A percentile compares a stretch with the other conserved stretches of the same genome.
These are phyloP conservation scores for Dasypus novemcinctus DNA, from an alignment of 2,113 vertebrate genomes.

Conservation along the genomic window DNA sequence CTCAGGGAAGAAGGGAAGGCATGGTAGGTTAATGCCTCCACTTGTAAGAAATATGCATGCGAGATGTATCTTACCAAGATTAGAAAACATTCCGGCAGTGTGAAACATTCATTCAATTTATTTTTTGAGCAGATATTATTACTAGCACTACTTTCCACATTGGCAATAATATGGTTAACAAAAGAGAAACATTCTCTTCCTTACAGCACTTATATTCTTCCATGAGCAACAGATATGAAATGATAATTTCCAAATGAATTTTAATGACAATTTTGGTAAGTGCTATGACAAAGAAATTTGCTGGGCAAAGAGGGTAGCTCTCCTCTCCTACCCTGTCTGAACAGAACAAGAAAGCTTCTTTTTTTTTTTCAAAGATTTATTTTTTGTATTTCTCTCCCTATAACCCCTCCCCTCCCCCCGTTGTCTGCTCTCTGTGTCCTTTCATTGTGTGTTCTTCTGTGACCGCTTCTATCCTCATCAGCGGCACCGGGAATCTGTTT, in stretches of 20 bases:
- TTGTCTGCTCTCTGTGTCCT: too few relatives aligned
- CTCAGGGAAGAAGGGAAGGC: not conserved
- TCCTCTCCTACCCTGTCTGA: not conserved
- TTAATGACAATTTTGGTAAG: not conserved
- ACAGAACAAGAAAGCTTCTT: not conserved
- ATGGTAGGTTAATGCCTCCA: accelerated
- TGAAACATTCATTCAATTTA: not conserved
- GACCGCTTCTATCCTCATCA: too few relatives aligned
- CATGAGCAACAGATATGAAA: not conserved
- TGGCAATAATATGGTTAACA: not conserved
- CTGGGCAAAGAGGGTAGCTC: not conserved
- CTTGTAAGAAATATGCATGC: not conserved
- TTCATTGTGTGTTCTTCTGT: too few relatives aligned
- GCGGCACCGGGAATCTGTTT: too few relatives aligned
- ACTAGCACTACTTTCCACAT: not conserved
- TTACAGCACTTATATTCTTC: not conserved
- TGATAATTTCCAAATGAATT: not conserved
- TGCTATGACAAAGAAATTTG: not conserved
- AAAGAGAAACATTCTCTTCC: not conserved
- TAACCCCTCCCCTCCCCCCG: too few relatives aligned
- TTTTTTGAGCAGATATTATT: not conserved
- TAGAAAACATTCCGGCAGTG: not conserved
- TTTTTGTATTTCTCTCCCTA: too few relatives aligned
- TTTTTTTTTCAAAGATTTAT: too few relatives aligned
- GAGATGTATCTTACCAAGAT: not conserved